Percentiles rank a stretch among this genome's conserved stretches.
phyloP scores from a whole-genome alignment of 2,113 vertebrate species.

The Crotalus viridis region DNA sequence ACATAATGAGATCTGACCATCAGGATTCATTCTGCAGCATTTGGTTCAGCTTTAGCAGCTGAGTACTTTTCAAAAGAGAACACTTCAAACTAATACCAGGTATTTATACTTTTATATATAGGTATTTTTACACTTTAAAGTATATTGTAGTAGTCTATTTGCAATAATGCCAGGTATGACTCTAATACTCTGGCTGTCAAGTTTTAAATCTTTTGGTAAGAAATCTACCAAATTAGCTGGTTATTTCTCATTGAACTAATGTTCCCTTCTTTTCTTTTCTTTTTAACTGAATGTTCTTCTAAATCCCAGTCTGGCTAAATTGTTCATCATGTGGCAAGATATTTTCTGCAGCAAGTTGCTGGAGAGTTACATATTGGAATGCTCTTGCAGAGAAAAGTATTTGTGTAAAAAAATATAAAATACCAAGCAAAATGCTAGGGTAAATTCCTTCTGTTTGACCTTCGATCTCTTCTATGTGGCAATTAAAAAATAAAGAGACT shows the following conservation, averaged over 20 bases:
- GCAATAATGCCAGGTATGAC: conserved; percentile 34
- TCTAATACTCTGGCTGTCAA: neutral
- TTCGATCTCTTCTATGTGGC: neutral
- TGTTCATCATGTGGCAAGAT: neutral
- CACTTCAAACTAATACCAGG: neutral
- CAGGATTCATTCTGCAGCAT: neutral
- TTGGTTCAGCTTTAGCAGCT: neutral
- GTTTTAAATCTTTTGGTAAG: neutral
- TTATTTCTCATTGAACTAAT: neutral
- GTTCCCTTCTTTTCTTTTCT: neutral
- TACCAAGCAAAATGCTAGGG: neutral
- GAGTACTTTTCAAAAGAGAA: neutral
- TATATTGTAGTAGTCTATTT: neutral
- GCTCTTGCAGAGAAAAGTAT: neutral
- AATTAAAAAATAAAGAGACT: neutral
- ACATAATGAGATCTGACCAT: neutral
- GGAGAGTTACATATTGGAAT: neutral
- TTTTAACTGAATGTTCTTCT: neutral
- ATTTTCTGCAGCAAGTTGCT: neutral
- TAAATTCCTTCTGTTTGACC: neutral
- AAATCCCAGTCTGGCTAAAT: neutral
- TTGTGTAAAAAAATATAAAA: neutral
- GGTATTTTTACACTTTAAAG: neutral
- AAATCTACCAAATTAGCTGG: neutral
- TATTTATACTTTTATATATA: neutral